Evolutionary conservation across 2,797 vertebrate genomes (phyloP).

Genomic region (Clarias laeviceps): DNA sequence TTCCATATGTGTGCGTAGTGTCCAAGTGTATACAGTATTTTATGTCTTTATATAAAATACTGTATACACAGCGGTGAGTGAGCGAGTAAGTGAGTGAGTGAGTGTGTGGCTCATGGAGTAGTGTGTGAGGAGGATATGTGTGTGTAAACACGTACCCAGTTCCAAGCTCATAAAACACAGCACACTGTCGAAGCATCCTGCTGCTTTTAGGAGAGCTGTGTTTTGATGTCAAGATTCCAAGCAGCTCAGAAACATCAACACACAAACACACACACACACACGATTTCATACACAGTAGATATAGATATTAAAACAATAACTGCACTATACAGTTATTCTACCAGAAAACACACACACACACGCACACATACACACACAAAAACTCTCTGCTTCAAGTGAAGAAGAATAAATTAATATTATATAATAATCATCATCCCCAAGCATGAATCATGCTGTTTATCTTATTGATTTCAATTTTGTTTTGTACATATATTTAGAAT

Average conservation of each 20-base stretch:
- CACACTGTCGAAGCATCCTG: constrained; percentile 25
- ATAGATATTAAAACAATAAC: too few species aligned
- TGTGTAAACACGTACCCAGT: constrained; percentile 19
- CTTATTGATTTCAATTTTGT: too few species aligned
- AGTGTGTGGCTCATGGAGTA: not conserved
- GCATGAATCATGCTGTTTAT: not conserved
- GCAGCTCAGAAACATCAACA: constrained; percentile 1
- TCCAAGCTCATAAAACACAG: constrained; percentile 37
- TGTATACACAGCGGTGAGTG: not conserved
- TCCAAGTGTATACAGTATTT: not conserved
- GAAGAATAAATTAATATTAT: not conserved
- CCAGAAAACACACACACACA: not conserved
- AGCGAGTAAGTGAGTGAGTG: too few species aligned
- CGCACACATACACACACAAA: not conserved
- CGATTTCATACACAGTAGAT: too few species aligned
- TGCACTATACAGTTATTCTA: too few species aligned
- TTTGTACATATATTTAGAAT: not conserved
- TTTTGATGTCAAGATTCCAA: constrained; percentile 38
- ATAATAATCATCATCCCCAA: not conserved
- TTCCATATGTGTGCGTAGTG: not conserved
- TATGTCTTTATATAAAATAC: not conserved
- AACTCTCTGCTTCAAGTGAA: not conserved
- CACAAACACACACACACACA: not conserved
- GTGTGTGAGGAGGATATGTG: constrained; percentile 18
- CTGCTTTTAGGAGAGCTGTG: constrained; percentile 23